Percentiles rank a stretch among this genome's conserved stretches.
Evolutionary conservation across 92 coral and sea anemone species (phyloP).

Genomic region (Montipora capitata): DNA sequence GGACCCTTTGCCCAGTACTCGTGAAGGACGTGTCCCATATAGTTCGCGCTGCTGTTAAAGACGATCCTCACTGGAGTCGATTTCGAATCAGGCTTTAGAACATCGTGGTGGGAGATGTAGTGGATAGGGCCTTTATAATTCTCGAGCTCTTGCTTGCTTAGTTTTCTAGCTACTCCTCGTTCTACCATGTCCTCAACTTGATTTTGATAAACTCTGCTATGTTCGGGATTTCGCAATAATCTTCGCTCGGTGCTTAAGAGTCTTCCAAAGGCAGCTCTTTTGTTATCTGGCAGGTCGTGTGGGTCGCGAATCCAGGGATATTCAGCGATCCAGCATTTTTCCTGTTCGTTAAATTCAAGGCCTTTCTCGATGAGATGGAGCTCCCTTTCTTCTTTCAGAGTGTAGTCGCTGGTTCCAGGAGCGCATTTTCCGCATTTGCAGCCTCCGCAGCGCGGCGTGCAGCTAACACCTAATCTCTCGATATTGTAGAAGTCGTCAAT

Average conservation of each 20-base stretch:
- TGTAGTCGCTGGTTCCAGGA: constrained; percentile 45
- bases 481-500: constrained; percentile 48
- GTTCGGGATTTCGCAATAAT: constrained; percentile 61
- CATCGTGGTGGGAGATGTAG: constrained; percentile 31
- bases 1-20: constrained; percentile 54
- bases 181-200: constrained; percentile 84
- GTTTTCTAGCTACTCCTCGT: constrained; percentile 72
- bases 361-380: not conserved
- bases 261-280: constrained; percentile 58
- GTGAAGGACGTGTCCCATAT: no score
- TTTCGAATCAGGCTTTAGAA: not conserved
- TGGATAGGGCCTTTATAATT: constrained; percentile 65
- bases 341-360: constrained; percentile 16
- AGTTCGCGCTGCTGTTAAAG: constrained; percentile 72
- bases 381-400: constrained; percentile 38
- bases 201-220: constrained; percentile 69
- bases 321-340: constrained; percentile 46
- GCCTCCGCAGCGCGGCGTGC: constrained; percentile 49
- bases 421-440: constrained; percentile 70
- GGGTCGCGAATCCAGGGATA: constrained; percentile 83
- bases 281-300: constrained; percentile 70
- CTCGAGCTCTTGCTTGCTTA: constrained; percentile 56
- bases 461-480: constrained; percentile 38
- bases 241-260: constrained; percentile 74
- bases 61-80: constrained; percentile 80